Conservation (phyloP, 2,797 vertebrate species). For the Alfaro cultratus region DNA sequence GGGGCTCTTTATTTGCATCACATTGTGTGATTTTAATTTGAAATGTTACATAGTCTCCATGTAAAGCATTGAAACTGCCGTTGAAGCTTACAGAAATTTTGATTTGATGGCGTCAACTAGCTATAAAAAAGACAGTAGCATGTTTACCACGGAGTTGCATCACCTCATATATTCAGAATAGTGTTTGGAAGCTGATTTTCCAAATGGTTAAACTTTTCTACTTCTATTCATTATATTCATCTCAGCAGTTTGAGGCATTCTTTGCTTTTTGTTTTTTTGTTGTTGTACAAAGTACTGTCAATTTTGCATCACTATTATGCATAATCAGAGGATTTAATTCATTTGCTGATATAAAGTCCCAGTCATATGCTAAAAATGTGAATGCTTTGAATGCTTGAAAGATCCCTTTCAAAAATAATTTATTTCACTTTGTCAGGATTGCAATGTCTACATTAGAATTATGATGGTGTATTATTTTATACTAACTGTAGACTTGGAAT, state of each 20-base stretch:
- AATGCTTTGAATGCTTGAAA: not conserved
- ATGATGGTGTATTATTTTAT: not conserved
- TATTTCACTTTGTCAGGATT: not conserved
- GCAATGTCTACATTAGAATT: not conserved
- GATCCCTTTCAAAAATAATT: not conserved
- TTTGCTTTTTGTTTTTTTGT: too few species aligned
- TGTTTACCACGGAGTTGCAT: not conserved
- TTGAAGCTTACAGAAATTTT: not conserved
- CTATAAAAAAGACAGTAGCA: not conserved
- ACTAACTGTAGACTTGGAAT: not conserved
- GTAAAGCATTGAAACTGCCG: not conserved
- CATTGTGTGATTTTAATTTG: not conserved
- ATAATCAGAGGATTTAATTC: not conserved
- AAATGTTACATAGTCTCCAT: not conserved
- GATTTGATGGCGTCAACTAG: slow-evolving; percentile 11
- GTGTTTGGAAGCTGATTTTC: not conserved
- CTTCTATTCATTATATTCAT: not conserved
- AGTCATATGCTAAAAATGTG: not conserved
- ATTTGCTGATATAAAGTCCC: not conserved
- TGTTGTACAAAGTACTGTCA: not conserved
- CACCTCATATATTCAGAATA: not conserved
- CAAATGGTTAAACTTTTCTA: not conserved
- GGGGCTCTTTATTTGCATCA: not conserved
- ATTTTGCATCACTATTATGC: not conserved
- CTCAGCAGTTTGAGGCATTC: not conserved